Conservation (phyloP, 2,888 invertebrate genomes). For the Lepeophtheirus nordmannii region DNA sequence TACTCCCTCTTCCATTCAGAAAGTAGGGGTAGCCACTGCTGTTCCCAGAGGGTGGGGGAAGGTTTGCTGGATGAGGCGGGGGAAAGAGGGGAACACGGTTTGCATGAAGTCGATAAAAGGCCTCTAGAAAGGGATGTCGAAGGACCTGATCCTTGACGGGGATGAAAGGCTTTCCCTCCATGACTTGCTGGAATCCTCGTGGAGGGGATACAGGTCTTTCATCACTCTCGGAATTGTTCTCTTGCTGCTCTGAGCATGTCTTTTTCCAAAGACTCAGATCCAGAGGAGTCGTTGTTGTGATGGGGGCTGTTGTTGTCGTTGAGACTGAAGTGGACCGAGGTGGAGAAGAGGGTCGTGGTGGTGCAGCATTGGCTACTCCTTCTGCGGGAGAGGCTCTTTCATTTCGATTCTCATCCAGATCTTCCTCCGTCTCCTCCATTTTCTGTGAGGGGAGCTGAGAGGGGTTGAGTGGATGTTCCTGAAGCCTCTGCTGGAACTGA, state of each 20-base stretch:
- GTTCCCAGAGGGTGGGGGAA: neutral
- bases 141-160: slow-evolving; percentile 34
- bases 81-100: neutral
- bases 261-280: slow-evolving; percentile 9
- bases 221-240: slow-evolving; percentile 19
- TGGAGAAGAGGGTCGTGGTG: neutral
- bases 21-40: neutral
- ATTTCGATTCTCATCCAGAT: neutral
- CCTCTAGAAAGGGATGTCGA: slow-evolving; percentile 58
- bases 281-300: neutral
- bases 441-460: neutral
- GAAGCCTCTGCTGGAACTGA: neutral
- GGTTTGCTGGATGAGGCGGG: slow-evolving; percentile 7
- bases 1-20: neutral
- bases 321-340: neutral
- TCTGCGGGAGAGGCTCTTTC: neutral
- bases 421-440: neutral
- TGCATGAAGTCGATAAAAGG: slow-evolving; percentile 46
- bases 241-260: neutral
- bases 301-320: neutral
- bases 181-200: slow-evolving; percentile 18
- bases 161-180: slow-evolving; percentile 3
- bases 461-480: neutral
- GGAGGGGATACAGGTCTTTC: neutral
- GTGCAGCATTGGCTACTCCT: neutral